Evolutionary conservation across 35 echinoderm and acorn worm species (phyloP).

Genomic region (Ophioderma brevispina): DNA sequence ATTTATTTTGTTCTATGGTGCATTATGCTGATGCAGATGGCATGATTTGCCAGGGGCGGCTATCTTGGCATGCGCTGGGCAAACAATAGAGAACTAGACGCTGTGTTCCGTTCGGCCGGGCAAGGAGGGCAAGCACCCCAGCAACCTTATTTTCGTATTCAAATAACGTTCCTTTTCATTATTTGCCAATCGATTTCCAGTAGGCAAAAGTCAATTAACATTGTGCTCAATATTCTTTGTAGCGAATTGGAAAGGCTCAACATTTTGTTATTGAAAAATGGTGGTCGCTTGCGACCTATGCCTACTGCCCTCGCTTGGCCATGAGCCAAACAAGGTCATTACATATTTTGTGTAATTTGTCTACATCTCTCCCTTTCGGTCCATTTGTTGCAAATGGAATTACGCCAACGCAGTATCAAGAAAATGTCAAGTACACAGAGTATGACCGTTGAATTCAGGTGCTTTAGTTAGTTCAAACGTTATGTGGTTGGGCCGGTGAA

Average conservation of each 20-base stretch:
- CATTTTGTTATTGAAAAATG: not conserved
- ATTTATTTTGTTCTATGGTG: constrained; percentile 2
- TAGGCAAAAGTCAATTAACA: constrained; percentile 3
- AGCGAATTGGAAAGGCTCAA: not conserved
- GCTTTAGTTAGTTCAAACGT: too few species aligned
- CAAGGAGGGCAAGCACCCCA: not conserved
- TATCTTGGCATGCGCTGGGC: constrained; percentile 4
- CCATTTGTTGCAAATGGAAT: not conserved
- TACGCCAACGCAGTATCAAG: not conserved
- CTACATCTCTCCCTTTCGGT: not conserved
- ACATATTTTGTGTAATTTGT: not conserved
- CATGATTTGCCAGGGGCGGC: not conserved
- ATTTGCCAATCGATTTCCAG: not conserved
- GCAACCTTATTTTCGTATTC: constrained; percentile 14
- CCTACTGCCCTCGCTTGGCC: not conserved
- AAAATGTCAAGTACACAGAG: not conserved
- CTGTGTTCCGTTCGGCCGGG: constrained; percentile 2
- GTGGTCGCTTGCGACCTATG: not conserved
- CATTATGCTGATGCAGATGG: not conserved
- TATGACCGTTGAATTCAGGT: too few species aligned
- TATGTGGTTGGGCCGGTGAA: too few species aligned
- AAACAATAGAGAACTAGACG: constrained; percentile 13
- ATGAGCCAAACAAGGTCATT: constrained; percentile 1
- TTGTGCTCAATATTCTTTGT: not conserved
- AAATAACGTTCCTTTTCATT: not conserved